Base-by-base conservation (phyloP, 2,888 invertebrate genomes). In the Megalurothrips usitatus region DNA sequence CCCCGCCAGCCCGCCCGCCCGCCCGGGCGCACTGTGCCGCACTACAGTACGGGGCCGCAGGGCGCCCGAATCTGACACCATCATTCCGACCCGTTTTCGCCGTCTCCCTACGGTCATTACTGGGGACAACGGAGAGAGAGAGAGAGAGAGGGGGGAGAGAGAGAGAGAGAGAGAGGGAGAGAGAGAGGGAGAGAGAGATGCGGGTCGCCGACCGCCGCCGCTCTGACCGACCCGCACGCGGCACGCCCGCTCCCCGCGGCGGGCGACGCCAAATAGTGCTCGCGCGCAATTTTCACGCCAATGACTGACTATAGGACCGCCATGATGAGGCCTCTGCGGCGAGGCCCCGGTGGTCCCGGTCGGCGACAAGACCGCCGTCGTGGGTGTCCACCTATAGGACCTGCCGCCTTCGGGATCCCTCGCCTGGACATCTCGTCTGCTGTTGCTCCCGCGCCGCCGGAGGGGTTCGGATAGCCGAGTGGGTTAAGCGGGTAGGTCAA, bases 221-320 rank as follows among this genome's bases (percentile, higher is more conserved):
- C 58, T 17, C 58, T 17, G 19, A 6, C 58, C 58, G 19, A 6
- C 14, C 0, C 58, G 19, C 14, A 17, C 58, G 6, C 58, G 19
- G 17, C 58, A 6, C n/a, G 19, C 58, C 4, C 14, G 17, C 58
- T 58, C 58, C 58, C 6, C n/a, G 12, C 17, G 14, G 52, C 52
- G 52, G 52, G 12, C 58, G 58, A 17, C 19, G 58, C 19, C 19
- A n/a, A 58, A 58, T 58, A 58, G n/a, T 58, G 11, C n/a, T 58
- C 17, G 17, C 58, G 58, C 58, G 58, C 58, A 58, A 58, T 58
- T 58, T 58, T 58, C 58, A n/a, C 58, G 58, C 58, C 58, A 58
- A 58, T 58, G n/a, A 58, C 11, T 17, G 58, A n/a, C 58, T 58
- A n/a, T 58, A n/a, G 10, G 19, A 4, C 19, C 17, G 11, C 12